These are phyloP conservation scores for Planococcus citri DNA, from an alignment of 1,140 invertebrate species.

Conservation along the genomic window DNA sequence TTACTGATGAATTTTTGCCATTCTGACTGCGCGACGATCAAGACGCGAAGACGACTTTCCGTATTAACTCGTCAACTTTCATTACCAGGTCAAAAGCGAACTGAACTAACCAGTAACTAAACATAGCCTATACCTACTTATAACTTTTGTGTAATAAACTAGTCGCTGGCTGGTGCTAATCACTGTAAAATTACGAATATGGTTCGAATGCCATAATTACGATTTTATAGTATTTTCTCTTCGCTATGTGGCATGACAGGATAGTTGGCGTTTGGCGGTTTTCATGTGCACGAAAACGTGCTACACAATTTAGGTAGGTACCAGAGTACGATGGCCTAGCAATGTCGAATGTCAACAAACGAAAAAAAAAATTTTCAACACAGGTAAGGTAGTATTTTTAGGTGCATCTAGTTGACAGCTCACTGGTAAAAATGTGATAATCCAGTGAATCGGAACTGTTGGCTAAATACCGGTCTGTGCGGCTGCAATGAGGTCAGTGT, in stretches of 20 bases:
- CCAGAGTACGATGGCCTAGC: no score
- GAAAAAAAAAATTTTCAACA: no score
- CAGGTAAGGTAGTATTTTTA: no score
- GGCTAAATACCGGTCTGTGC: not conserved
- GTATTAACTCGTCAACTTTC: not conserved
- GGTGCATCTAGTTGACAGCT: no score
- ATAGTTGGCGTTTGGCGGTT: no score
- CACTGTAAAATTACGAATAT: not conserved
- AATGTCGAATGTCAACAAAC: not conserved
- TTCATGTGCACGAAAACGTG: no score
- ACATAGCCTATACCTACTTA: no score
- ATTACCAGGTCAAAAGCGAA: constrained; percentile 2
- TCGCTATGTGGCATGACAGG: no score
- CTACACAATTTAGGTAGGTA: no score
- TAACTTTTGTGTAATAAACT: constrained; percentile 4
- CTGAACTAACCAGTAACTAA: constrained; percentile 2
- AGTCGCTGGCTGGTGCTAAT: not conserved
- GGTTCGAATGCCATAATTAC: not conserved
- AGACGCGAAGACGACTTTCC: no score
- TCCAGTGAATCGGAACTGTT: not conserved
- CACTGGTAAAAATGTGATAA: not conserved
- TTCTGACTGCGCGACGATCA: no score
- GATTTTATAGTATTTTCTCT: no score
- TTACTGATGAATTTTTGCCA: not conserved
- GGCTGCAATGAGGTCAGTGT: not conserved